phyloP scores from a whole-genome alignment of 2,113 vertebrate species.

The Crotalus helleri region DNA sequence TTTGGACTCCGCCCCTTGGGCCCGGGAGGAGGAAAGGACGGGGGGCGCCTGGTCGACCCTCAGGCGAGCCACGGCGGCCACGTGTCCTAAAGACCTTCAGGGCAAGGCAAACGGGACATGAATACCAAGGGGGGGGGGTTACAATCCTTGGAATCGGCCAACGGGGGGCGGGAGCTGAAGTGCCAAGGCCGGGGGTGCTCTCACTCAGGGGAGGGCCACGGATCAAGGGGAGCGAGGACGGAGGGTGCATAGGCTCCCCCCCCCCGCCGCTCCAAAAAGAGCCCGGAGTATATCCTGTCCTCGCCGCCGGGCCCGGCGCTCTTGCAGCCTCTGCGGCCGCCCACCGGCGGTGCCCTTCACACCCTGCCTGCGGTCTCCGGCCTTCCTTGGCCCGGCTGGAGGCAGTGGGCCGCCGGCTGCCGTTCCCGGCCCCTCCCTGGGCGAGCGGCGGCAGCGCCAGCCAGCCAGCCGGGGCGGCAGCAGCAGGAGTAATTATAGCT shows the following conservation, averaged over 20 bases:
- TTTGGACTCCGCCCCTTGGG: no score
- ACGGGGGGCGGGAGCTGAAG: no score
- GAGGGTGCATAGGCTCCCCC: no score
- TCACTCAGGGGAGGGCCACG: background rate
- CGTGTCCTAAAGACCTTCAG: background rate
- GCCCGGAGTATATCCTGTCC: background rate
- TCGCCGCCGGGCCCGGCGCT: no score
- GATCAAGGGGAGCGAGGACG: background rate
- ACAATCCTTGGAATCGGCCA: no score
- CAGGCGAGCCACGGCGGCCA: no score
- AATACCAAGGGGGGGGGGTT: no score
- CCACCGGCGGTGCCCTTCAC: background rate
- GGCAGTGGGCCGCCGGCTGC: background rate
- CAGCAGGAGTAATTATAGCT: conserved; percentile 10
- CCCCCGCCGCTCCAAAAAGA: background rate
- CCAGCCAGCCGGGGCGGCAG: background rate
- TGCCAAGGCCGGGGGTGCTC: background rate
- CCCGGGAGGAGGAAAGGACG: no score
- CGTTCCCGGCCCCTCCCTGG: background rate
- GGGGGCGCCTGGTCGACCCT: no score
- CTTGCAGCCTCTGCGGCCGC: background rate
- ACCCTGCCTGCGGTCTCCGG: background rate
- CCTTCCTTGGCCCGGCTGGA: no score
- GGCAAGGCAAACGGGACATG: background rate
- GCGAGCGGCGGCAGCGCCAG: background rate